A percentile compares a stretch with the other conserved stretches of the same genome.
Evolutionary conservation across 2,113 vertebrate genomes (phyloP).

Genomic region (Hypocryptadius cinnamomeus): DNA sequence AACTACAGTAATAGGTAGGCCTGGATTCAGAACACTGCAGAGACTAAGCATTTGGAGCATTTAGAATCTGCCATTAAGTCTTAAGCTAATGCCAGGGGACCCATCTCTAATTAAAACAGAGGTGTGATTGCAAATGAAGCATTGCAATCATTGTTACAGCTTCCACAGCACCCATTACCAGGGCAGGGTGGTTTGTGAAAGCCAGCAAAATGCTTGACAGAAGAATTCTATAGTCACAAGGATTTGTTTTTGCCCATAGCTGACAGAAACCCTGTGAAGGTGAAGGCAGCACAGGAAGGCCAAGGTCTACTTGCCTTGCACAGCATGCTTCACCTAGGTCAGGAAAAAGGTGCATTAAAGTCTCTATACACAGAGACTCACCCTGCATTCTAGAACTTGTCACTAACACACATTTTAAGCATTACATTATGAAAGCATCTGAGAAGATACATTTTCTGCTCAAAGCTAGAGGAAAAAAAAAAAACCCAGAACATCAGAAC

Average conservation of each 20-base stretch:
- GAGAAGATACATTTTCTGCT: not conserved
- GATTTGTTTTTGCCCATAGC: not conserved
- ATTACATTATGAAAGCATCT: not conserved
- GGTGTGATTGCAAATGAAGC: not conserved
- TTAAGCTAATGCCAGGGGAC: not conserved
- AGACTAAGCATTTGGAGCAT: not conserved
- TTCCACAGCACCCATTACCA: not conserved
- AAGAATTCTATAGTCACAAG: not conserved
- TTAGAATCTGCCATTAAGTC: not conserved
- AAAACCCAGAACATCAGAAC: rapidly evolving
- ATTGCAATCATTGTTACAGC: not conserved
- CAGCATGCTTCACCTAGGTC: not conserved
- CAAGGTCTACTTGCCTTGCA: not conserved
- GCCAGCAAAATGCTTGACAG: not conserved
- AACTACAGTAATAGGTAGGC: not conserved
- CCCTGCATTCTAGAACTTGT: not conserved
- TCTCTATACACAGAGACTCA: not conserved
- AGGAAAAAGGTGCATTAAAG: not conserved
- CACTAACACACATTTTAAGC: not conserved
- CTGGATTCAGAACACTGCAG: not conserved
- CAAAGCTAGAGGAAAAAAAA: not conserved
- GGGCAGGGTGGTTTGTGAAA: not conserved
- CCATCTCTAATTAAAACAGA: not conserved
- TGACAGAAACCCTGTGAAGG: not conserved
- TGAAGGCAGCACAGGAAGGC: not conserved